Evolutionary conservation across 2,113 vertebrate species (phyloP).

Genomic region (Petaurus breviceps): DNA sequence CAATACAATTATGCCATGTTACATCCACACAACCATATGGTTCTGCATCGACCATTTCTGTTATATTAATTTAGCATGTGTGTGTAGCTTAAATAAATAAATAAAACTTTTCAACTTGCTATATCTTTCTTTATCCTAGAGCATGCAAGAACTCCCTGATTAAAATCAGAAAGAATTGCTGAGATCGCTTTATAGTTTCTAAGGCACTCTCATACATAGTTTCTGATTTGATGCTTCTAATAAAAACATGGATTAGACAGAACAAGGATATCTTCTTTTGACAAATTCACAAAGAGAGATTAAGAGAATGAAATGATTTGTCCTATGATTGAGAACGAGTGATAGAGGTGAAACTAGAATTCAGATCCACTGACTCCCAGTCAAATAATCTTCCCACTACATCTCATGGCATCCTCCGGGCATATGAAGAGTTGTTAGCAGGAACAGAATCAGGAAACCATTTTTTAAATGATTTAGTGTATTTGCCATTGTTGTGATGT

Average conservation of each 20-base stretch:
- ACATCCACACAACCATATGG: slow-evolving; percentile 24
- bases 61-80: slow-evolving; percentile 49
- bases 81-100: not conserved
- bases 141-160: not conserved
- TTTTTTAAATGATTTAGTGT: not conserved
- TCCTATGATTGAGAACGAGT: not conserved
- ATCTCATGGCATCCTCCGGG: not conserved
- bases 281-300: not conserved
- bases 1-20: not conserved
- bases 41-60: slow-evolving; percentile 40
- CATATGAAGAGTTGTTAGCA: not conserved
- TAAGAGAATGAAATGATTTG: not conserved
- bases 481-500: no score
- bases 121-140: not conserved
- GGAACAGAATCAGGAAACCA: not conserved
- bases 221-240: not conserved
- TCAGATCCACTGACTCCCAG: not conserved
- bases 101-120: not conserved
- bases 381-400: not conserved
- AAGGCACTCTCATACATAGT: not conserved
- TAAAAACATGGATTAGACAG: not conserved
- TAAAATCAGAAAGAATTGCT: not conserved
- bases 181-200: not conserved
- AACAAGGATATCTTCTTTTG: not conserved
- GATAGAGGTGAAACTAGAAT: not conserved